Conservation (phyloP, 1,140 invertebrate species). For the Drosophila hydei region DNA sequence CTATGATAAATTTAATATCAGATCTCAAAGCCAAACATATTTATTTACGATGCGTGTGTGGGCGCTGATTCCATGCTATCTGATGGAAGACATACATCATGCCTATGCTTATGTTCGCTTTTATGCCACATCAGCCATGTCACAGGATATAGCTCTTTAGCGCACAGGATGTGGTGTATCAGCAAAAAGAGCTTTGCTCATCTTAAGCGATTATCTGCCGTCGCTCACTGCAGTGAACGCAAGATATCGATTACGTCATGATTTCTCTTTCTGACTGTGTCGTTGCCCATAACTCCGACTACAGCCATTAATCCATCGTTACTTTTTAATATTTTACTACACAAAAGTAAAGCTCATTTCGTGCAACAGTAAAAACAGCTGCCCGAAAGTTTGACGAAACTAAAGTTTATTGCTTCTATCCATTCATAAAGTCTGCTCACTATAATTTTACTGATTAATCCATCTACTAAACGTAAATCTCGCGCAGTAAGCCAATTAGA, state of each 20-base stretch:
- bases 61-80: constrained; percentile 45
- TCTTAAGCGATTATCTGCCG: constrained; percentile 12
- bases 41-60: constrained; percentile 27
- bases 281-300: neutral
- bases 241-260: constrained; percentile 12
- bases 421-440: too few species aligned
- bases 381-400: too few species aligned
- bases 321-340: neutral
- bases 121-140: constrained; percentile 46
- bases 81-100: constrained; percentile 55
- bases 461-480: too few species aligned
- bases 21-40: constrained; percentile 51
- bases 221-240: constrained; percentile 7
- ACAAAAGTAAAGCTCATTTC: too few species aligned
- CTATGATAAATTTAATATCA: constrained; percentile 55
- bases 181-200: constrained; percentile 33
- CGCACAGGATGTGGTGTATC: constrained; percentile 58
- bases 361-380: too few species aligned
- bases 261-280: neutral
- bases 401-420: too few species aligned
- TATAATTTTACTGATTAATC: too few species aligned
- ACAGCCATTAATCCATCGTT: neutral
- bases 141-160: constrained; percentile 67
- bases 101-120: constrained; percentile 50
- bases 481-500: neutral